A percentile compares a stretch with the other conserved stretches of the same genome.
Evolutionary conservation across 1,140 invertebrate genomes (phyloP).

Genomic region (Anthonomus grandis): DNA sequence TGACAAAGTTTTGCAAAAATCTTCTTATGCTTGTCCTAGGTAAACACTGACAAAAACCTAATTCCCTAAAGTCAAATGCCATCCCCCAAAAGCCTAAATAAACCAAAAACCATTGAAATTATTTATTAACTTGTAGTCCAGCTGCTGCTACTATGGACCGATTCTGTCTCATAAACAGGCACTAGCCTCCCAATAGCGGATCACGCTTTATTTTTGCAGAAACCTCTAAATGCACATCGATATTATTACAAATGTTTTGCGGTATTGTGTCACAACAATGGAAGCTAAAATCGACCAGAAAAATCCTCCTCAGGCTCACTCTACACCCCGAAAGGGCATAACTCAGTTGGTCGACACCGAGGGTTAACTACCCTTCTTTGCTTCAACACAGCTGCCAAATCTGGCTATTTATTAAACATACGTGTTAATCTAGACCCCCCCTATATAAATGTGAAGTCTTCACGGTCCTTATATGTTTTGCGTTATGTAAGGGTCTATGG

Average conservation of each 20-base stretch:
- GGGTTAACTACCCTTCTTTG: constrained; percentile 38
- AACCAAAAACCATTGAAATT: not conserved
- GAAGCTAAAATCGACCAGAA: constrained; percentile 12
- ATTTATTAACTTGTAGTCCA: constrained; percentile 8
- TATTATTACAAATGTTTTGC: constrained; percentile 41
- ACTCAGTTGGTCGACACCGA: constrained; percentile 8
- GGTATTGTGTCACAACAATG: constrained; percentile 40
- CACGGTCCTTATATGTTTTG: constrained; percentile 27
- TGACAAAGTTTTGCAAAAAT: no score
- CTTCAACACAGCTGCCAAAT: constrained; percentile 40
- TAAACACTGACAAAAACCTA: no score
- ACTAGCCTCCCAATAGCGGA: constrained; percentile 25
- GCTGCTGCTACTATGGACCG: no score
- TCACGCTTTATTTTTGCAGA: constrained; percentile 30
- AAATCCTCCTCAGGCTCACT: not conserved
- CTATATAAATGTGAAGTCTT: constrained; percentile 30
- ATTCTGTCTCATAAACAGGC: constrained; percentile 19
- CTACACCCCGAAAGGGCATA: not conserved
- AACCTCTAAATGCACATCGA: constrained; percentile 42
- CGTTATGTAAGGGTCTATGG: constrained; percentile 24
- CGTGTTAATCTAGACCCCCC: constrained; percentile 42
- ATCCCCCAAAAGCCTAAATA: not conserved
- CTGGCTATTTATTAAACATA: constrained; percentile 47
- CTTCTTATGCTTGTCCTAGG: no score
- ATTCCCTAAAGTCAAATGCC: constrained; percentile 2